phyloP scores from a whole-genome alignment of 2,888 invertebrate genomes.

The Ernsta delagoae region DNA sequence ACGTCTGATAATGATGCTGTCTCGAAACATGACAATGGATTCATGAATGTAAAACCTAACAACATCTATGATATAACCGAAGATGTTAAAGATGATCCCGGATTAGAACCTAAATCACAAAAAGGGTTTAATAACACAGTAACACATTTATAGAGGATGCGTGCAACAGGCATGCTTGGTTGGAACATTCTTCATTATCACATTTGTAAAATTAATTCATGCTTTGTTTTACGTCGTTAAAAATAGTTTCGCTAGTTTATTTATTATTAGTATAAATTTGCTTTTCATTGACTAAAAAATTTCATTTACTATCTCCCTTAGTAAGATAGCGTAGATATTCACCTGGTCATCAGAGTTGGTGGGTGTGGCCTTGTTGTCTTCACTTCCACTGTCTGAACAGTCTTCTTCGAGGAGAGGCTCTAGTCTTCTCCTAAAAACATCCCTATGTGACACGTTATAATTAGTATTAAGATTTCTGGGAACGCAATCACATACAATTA shows the following conservation, averaged over 20 bases:
- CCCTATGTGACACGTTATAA: conserved; percentile 60
- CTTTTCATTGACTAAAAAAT: not conserved
- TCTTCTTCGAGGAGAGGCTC: conserved; percentile 95
- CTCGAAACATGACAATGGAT: conserved; percentile 5
- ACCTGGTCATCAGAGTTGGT: conserved; percentile 82
- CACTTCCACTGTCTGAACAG: conserved; percentile 86
- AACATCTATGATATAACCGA: not conserved
- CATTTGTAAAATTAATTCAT: conserved; percentile 54
- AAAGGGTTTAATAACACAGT: conserved; percentile 39
- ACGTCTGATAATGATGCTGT: conserved; percentile 12
- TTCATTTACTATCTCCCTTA: not conserved
- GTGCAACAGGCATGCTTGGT: conserved; percentile 72
- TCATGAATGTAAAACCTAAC: not conserved
- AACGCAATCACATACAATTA: conserved; percentile 22
- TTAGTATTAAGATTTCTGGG: conserved; percentile 52
- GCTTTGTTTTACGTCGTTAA: conserved; percentile 47
- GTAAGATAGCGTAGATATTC: conserved; percentile 59
- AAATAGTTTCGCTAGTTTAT: no score
- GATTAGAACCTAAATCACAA: conserved; percentile 49
- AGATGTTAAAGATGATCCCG: conserved; percentile 39
- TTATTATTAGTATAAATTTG: not conserved
- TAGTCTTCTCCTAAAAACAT: conserved; percentile 88
- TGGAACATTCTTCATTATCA: conserved; percentile 43
- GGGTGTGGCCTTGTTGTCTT: conserved; percentile 77
- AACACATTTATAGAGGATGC: conserved; percentile 51